Percentiles rank a stretch among this genome's conserved stretches.
Evolutionary conservation across 2,113 vertebrate genomes (phyloP).

Genomic region (rabbit (Oryctolagus cuniculus)): DNA sequence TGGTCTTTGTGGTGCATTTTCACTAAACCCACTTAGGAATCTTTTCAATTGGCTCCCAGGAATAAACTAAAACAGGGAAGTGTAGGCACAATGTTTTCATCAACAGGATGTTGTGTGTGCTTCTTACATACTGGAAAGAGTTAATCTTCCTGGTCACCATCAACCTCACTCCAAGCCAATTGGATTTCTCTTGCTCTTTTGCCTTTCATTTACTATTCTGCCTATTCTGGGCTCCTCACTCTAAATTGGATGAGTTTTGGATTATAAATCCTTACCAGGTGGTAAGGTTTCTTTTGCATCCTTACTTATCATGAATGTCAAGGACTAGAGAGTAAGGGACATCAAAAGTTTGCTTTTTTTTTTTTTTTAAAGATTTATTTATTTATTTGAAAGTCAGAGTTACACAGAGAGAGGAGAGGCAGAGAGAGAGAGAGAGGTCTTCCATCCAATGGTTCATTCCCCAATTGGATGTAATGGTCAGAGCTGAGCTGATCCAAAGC

Average conservation of each 20-base stretch:
- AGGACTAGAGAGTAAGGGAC: background rate
- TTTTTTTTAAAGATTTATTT: too few species aligned
- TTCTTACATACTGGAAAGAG: constrained; percentile 32
- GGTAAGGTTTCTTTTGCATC: background rate
- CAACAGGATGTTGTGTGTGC: background rate
- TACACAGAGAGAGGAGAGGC: too few species aligned
- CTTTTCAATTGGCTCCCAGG: background rate
- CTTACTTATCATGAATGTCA: background rate
- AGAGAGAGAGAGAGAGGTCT: too few species aligned
- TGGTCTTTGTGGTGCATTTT: constrained; percentile 79
- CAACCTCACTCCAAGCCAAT: background rate
- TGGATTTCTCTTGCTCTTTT: constrained; percentile 38
- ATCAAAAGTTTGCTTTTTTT: background rate
- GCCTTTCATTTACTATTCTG: background rate
- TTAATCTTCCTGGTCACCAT: constrained; percentile 48
- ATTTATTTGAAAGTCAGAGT: too few species aligned
- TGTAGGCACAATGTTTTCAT: background rate
- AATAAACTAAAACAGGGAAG: background rate
- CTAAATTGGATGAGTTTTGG: background rate
- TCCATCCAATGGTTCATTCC: too few species aligned
- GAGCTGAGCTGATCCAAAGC: too few species aligned
- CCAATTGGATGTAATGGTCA: too few species aligned
- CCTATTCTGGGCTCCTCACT: background rate
- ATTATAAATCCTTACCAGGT: background rate
- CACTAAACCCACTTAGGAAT: constrained; percentile 61